Conservation (phyloP, 2,888 invertebrate genomes). For the Meloe dianella region DNA sequence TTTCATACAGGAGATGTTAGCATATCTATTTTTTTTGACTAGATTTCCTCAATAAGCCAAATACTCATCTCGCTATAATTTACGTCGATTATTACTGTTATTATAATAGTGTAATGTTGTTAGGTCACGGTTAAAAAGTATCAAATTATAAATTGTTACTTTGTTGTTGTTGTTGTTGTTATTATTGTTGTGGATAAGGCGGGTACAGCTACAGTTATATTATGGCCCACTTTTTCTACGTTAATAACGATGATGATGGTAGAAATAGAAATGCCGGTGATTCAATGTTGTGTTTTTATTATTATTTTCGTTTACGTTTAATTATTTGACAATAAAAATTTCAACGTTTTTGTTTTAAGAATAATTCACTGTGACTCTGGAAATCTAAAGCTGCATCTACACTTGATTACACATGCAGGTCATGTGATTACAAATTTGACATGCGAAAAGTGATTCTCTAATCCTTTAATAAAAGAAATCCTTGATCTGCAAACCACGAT, state of each 20-base stretch:
- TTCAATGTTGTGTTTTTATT: no score
- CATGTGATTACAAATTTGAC: no score
- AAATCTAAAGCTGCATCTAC: no score
- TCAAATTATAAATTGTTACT: not conserved
- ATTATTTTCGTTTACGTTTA: no score
- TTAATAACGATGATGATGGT: not conserved
- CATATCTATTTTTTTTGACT: not conserved
- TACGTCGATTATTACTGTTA: not conserved
- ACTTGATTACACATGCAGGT: no score
- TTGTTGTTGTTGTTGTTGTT: not conserved
- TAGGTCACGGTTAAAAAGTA: slow-evolving; percentile 11
- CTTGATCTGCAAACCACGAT: no score
- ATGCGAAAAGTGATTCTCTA: no score
- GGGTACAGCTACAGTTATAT: slow-evolving; percentile 4
- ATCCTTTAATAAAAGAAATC: no score
- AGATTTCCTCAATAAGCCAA: not conserved
- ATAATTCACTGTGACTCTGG: no score
- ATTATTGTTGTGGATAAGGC: not conserved
- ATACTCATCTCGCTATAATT: not conserved
- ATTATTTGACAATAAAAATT: no score
- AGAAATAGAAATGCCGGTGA: not conserved
- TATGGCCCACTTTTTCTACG: slow-evolving; percentile 10
- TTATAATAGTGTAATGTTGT: not conserved
- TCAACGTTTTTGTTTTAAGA: no score
- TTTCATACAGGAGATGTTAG: not conserved